phyloP scores from a whole-genome alignment of 2,888 invertebrate genomes.

The Caenorhabditis japonica region DNA sequence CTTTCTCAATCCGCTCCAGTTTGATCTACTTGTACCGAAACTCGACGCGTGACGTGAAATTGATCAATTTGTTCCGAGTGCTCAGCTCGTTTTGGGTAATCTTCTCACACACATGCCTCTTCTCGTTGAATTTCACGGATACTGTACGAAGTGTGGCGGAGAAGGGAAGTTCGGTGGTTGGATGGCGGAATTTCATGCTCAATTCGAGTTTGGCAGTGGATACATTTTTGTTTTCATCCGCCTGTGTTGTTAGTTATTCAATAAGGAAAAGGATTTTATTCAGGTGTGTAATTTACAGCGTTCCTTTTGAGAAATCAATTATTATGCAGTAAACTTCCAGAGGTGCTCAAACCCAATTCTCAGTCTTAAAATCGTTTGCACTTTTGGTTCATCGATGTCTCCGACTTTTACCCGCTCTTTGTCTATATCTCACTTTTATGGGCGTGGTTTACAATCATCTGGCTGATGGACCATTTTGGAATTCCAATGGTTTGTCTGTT shows the following conservation, averaged over 20 bases:
- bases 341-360: not conserved
- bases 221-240: slow-evolving; percentile 67
- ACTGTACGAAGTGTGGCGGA: slow-evolving; percentile 29
- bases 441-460: slow-evolving; percentile 49
- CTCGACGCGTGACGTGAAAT: slow-evolving; percentile 50
- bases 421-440: slow-evolving; percentile 51
- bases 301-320: not conserved
- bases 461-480: slow-evolving; percentile 62
- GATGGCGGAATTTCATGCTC: slow-evolving; percentile 54
- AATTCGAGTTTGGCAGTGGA: slow-evolving; percentile 70
- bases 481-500: slow-evolving; percentile 19
- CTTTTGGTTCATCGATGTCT: slow-evolving; percentile 42
- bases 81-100: slow-evolving; percentile 61
- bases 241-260: slow-evolving; percentile 58
- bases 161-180: slow-evolving; percentile 8
- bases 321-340: not conserved
- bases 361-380: not conserved
- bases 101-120: slow-evolving; percentile 61
- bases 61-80: slow-evolving; percentile 54
- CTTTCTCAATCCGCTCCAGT: slow-evolving; percentile 56
- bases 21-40: slow-evolving; percentile 55
- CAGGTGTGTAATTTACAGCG: slow-evolving; percentile 22
- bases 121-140: slow-evolving; percentile 60
- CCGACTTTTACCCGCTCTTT: slow-evolving; percentile 52
- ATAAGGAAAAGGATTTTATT: slow-evolving; percentile 51